Percentiles rank a stretch among this genome's conserved stretches.
Evolutionary conservation across 1,140 invertebrate genomes (phyloP).

Genomic region (Heliothis virescens): DNA sequence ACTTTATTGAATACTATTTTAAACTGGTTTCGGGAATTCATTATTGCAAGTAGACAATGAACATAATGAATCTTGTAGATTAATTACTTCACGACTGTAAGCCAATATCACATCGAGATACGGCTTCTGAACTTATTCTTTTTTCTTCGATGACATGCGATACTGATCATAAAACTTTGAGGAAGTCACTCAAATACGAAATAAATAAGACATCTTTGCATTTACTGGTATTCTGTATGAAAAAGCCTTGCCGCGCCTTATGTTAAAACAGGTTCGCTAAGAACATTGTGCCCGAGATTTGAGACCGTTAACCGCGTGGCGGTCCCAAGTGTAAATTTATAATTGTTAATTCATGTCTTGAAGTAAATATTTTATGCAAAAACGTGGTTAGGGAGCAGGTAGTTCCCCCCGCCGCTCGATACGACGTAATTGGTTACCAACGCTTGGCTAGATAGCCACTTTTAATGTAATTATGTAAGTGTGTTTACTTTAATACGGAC

Average conservation of each 20-base stretch:
- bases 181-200: background rate
- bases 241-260: slow-evolving; percentile 55
- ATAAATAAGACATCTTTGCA: background rate
- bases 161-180: background rate
- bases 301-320: slow-evolving; percentile 57
- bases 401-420: slow-evolving; percentile 12
- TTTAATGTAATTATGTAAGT: slow-evolving; percentile 43
- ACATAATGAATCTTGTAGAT: background rate
- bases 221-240: background rate
- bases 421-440: slow-evolving; percentile 35
- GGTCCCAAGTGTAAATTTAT: slow-evolving; percentile 47
- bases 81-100: background rate
- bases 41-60: background rate
- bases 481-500: slow-evolving; percentile 31
- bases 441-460: slow-evolving; percentile 35
- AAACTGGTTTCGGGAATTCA: background rate
- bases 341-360: slow-evolving; percentile 51
- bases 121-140: background rate
- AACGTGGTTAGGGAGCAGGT: slow-evolving; percentile 28
- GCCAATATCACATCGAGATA: background rate
- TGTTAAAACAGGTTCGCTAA: slow-evolving; percentile 77
- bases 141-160: background rate
- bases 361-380: slow-evolving; percentile 47
- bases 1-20: slow-evolving; percentile 20
- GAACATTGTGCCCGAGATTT: slow-evolving; percentile 70